Evolutionary conservation across 2,797 vertebrate genomes (phyloP), one percentile per base, ranked within the genome.

Genomic region (Furcifer pardalis): DNA sequence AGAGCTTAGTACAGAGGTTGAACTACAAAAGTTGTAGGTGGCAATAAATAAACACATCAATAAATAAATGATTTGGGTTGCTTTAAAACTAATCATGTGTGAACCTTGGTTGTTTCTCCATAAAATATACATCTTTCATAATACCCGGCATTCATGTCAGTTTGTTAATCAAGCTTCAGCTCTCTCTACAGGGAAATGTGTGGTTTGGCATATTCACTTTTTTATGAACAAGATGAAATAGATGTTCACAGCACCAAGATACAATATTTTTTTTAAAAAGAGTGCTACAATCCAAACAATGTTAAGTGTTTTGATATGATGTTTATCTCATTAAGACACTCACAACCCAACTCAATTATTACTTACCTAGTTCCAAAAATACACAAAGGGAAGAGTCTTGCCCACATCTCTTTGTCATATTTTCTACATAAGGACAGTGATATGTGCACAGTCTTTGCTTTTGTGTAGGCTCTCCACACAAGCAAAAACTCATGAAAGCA

Each of bases 21-120:
- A 86, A 40, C 66, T 77, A 77, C 65, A 77, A 9, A 9, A 35
- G 23, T 79, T 73, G 46, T 77, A 86, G 79, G 42, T 77, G 46
- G 73, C 84, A 81, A 69, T 62, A 82, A 86, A 86, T 71, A 82
- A 86, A 82, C 19, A 62, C 27, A 40, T 75, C 52, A 82, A 86
- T 86, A 86, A 86, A 82, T 86, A 86, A 86, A 77, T 86, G 52
- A 82, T 86, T 71, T 32, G 35, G 74, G 84, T 86, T 77, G 35
- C 7, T 82, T 82, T 81, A 86, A 86, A 86, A 77, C 49, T n/a
- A 42, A 86, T 86, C 32, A 77, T 32, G 40, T 62, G 30, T 37
- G 42, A 82, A 77, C 63, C 19, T 8, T 62, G 10, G 56, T 40
- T 44, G 46, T 84, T 86, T 71, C 32, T 60, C 46, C 27, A 81